Base-by-base conservation (phyloP, 2,113 vertebrate genomes). In the Vombatus ursinus region DNA sequence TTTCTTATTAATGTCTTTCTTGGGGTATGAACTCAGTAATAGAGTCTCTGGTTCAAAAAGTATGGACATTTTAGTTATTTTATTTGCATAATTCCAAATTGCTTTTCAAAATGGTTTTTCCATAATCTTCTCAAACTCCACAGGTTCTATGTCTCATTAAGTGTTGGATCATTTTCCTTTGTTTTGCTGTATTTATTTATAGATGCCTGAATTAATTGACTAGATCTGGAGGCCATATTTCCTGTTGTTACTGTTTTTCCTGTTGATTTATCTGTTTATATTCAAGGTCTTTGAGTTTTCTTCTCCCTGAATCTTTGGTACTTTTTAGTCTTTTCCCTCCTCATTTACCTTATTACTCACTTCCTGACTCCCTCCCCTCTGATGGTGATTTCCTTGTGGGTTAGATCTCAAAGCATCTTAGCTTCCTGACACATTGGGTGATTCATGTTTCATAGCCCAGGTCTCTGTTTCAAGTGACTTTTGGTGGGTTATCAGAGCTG, bases 81-180 rank as follows among this genome's bases (percentile, higher is more conserved):
- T 84, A 84, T 84, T 84, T 84, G 68, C 68, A 84, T 84, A 84
- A 84, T 44, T 84, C n/a, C n/a, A 84, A 84, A 84, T 84, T 84
- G 68, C 68, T 84, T 84, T 84, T 84, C 68, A 84, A 84, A 84
- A 84, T 84, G 37, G 0, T 44, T 84, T n/a, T 84, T 23, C 68
- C 19, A 84, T n/a, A 44, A 2, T 44, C n/a, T 77, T 44, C 12
- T 77, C 61, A 77, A 77, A 77, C 31, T 77, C 61, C 61, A 77
- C 61, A 77, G 61, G 4, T 77, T 44, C n/a, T 23, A 22, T 44
- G n/a, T 84, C 19, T 44, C 68, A 44, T 84, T 44, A 84, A 84
- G 12, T 44, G 6, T 44, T 84, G 19, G n/a, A 84, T 84, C 68
- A 84, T 44, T 84, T 84, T 84, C 16, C 19, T 84, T 44, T 44